Conservation (phyloP, 2,888 invertebrate species). For the Drosophila pegasa region DNA sequence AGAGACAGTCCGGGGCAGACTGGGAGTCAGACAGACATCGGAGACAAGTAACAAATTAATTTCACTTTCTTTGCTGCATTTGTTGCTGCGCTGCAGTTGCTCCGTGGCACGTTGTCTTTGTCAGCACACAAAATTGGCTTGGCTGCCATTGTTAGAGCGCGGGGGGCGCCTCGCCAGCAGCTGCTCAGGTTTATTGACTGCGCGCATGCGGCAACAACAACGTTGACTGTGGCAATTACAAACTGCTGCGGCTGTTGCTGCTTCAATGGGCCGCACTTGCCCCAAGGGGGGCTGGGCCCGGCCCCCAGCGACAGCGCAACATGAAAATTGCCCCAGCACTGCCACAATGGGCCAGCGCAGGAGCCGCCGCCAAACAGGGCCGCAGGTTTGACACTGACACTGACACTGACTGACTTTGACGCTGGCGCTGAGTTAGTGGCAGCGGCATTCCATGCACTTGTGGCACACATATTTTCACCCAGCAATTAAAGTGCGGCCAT, state of each 20-base stretch:
- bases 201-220: constrained; percentile 41
- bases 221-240: constrained; percentile 67
- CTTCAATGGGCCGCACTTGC: constrained; percentile 52
- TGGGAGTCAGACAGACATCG: constrained; percentile 13
- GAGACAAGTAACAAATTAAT: constrained; percentile 66
- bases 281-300: constrained; percentile 13
- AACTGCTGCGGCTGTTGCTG: constrained; percentile 12
- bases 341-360: constrained; percentile 35
- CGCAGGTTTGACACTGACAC: constrained; percentile 33
- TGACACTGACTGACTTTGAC: constrained; percentile 28
- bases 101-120: constrained; percentile 35
- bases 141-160: constrained; percentile 47
- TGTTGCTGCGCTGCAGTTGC: constrained; percentile 19
- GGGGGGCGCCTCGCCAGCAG: constrained; percentile 11
- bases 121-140: constrained; percentile 38
- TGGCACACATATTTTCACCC: constrained; percentile 75
- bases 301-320: constrained; percentile 10
- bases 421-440: constrained; percentile 21
- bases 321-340: constrained; percentile 20
- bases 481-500: constrained; percentile 46
- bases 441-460: constrained; percentile 50
- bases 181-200: constrained; percentile 71
- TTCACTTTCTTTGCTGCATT: constrained; percentile 71
- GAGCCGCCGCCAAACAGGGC: constrained; percentile 9
- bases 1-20: constrained; percentile 9